A percentile compares a stretch with the other conserved stretches of the same genome.
These are phyloP conservation scores for Salticus scenicus DNA, from an alignment of 2,888 invertebrate species.

Conservation along the genomic window DNA sequence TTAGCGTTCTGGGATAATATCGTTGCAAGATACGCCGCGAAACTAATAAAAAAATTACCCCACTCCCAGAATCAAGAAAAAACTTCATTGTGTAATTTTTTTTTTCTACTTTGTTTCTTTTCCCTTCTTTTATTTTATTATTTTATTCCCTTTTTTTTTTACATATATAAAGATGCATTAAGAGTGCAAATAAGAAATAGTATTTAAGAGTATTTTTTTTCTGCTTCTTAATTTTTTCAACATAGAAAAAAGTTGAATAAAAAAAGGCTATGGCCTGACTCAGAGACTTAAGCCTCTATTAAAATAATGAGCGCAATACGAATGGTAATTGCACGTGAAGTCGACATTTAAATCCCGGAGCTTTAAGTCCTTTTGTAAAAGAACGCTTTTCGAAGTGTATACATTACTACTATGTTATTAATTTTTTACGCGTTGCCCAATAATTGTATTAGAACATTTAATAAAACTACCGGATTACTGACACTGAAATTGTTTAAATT, in stretches of 20 bases:
- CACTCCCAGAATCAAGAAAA: neutral
- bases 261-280: constrained; percentile 29
- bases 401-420: constrained; percentile 62
- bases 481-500: constrained; percentile 29
- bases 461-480: constrained; percentile 66
- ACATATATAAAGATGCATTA: constrained; percentile 46
- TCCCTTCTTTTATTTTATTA: constrained; percentile 14
- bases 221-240: constrained; percentile 33
- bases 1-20: constrained; percentile 63
- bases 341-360: constrained; percentile 67
- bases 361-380: constrained; percentile 53
- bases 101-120: constrained; percentile 23
- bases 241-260: constrained; percentile 30
- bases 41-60: constrained; percentile 30
- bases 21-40: constrained; percentile 32
- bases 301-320: constrained; percentile 65
- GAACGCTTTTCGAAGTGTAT: constrained; percentile 49
- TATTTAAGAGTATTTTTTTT: constrained; percentile 59
- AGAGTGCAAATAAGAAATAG: constrained; percentile 62
- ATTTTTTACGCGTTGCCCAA: constrained; percentile 61
- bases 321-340: constrained; percentile 67
- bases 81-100: constrained; percentile 22
- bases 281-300: constrained; percentile 68
- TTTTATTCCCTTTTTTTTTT: constrained; percentile 45
- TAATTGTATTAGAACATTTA: constrained; percentile 68